Base-by-base conservation (phyloP, 2,113 vertebrate genomes). In the Bubalus kerabau region DNA sequence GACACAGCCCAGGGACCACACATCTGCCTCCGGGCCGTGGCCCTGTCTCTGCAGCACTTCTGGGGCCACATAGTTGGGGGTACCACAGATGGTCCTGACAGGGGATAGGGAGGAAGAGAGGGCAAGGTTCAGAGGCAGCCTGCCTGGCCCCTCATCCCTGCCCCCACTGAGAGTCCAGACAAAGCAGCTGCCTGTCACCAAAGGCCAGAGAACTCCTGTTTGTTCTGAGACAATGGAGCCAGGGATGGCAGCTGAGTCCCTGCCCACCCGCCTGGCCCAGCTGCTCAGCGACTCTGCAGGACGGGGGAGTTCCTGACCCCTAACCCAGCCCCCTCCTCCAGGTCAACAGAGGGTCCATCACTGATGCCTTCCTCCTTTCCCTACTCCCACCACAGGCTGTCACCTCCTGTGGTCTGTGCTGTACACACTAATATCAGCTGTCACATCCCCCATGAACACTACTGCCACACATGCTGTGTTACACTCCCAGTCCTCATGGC, bases 61-160 rank as follows among this genome's bases (percentile, higher is more conserved):
- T 9, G 99, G 99, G 28, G 99, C 99, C 99, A 99, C 98, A 93
- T 99, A 99, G 98, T 99, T 99, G n/a, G 99, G 99, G 80, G 99
- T 99, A 50, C 99, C 99, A 98, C 99, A 99, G 98, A 99, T 99
- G n/a, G 99, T 99, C 98, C 99, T 99, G 97, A 36, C 48, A 96
- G 64, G 86, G 36, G 40, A 48, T 15, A 97, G 83, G 96, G 17
- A 1, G 0, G 46, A 78, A 14, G 84, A 81, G 13, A 90, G 54
- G 87, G 56, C 57, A 57, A 89, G 91, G 64, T 87, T 94, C 57
- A 97, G 95, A 59, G 15, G 26, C 82, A 76, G 96, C 71, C 78
- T 10, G 14, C 88, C 71, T 26, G 95, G 91, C 78, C 74, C 76
- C 83, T 59, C 95, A 40, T 50, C 94, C 95, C 97, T 87, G 67